Percentiles rank a stretch among this genome's conserved stretches.
Conservation (phyloP, 2,113 vertebrate genomes). For the Phyllostomus discolor region DNA sequence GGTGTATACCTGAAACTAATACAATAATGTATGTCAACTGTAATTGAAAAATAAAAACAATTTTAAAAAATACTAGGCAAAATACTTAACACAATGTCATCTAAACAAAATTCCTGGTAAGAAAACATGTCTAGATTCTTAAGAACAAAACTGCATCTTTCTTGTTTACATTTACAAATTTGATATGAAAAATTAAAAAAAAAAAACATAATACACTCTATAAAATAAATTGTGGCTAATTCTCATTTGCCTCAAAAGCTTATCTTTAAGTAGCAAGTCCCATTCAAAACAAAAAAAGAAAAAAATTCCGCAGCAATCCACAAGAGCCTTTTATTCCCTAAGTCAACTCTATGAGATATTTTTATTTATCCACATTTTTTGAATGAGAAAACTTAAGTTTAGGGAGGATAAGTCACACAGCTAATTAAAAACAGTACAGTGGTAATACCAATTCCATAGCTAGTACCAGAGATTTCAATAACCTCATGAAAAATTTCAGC, state of each 20-base stretch:
- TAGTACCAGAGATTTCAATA: not conserved
- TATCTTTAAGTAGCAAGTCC: not conserved
- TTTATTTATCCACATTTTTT: not conserved
- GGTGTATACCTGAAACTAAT: too few relatives aligned
- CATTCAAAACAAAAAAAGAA: not conserved
- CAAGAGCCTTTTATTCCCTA: not conserved
- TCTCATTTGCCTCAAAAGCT: not conserved
- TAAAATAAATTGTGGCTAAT: conserved; percentile 27
- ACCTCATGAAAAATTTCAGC: not conserved
- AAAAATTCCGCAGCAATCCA: not conserved
- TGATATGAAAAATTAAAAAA: not conserved
- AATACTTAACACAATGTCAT: not conserved
- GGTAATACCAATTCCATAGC: not conserved
- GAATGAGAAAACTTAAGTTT: conserved; percentile 16
- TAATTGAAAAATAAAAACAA: too few relatives aligned
- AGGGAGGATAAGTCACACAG: not conserved
- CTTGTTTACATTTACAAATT: conserved; percentile 20
- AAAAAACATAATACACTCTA: not conserved
- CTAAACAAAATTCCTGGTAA: conserved; percentile 24
- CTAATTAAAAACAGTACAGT: not conserved
- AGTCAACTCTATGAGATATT: not conserved
- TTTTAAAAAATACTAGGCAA: not conserved
- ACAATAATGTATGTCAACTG: too few relatives aligned
- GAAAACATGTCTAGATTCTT: conserved; percentile 1
- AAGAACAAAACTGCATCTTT: not conserved